These are phyloP conservation scores for Panzeria rudis DNA, from an alignment of 2,888 invertebrate genomes.

Conservation along the genomic window DNA sequence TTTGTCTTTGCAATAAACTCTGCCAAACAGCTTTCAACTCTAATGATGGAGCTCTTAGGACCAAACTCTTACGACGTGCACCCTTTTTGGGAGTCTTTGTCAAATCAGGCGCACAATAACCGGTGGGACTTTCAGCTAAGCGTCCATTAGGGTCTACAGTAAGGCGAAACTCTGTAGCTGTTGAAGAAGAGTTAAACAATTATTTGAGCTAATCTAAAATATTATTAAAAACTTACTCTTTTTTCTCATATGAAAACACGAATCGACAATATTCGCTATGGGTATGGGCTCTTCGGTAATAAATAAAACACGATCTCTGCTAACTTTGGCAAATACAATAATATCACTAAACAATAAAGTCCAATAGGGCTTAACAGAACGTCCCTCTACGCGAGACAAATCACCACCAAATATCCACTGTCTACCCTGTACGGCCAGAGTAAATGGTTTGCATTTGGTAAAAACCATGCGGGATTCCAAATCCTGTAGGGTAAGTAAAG, in stretches of 20 bases:
- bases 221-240: constrained; percentile 86
- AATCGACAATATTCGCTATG: constrained; percentile 90
- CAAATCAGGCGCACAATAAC: constrained; percentile 89
- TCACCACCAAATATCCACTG: constrained; percentile 97
- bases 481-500: constrained; percentile 91
- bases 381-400: constrained; percentile 91
- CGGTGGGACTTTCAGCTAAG: constrained; percentile 89
- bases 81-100: constrained; percentile 87
- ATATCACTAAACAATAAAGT: constrained; percentile 93
- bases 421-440: constrained; percentile 91
- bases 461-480: constrained; percentile 94
- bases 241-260: constrained; percentile 93
- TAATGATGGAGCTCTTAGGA: constrained; percentile 91
- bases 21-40: constrained; percentile 96
- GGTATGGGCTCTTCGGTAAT: constrained; percentile 94
- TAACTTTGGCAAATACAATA: constrained; percentile 93
- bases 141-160: constrained; percentile 88
- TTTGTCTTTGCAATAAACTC: constrained; percentile 93
- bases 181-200: background rate
- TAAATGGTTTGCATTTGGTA: constrained; percentile 95
- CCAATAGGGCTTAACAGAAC: constrained; percentile 93
- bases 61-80: constrained; percentile 88
- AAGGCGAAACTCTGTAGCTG: constrained; percentile 93
- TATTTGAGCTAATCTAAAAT: background rate
- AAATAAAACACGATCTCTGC: constrained; percentile 93